Evolutionary conservation across 92 coral and sea anemone genomes (phyloP).

Genomic region (Zoanthus sansibaricus): DNA sequence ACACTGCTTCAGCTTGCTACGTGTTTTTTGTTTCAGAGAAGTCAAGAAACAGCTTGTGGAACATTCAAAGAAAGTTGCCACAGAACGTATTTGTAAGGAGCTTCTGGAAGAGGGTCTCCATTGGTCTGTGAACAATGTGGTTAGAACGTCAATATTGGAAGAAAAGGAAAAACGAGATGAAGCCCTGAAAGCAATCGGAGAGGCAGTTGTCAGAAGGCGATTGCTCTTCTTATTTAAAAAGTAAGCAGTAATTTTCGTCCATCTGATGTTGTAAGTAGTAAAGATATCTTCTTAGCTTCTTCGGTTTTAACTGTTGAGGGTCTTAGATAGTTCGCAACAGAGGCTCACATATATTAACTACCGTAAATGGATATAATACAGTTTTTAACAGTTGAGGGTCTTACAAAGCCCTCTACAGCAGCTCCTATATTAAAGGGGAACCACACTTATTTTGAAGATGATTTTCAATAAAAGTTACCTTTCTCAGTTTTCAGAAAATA

Average conservation of each 20-base stretch:
- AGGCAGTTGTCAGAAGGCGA: constrained; percentile 43
- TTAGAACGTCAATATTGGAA: constrained; percentile 53
- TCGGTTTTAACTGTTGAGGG: too few species aligned
- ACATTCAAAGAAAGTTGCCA: constrained; percentile 58
- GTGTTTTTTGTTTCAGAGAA: constrained; percentile 25
- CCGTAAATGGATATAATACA: too few species aligned
- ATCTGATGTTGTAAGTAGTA: neutral
- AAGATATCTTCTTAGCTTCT: too few species aligned
- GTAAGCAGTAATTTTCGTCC: constrained; percentile 44
- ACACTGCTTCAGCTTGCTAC: too few species aligned
- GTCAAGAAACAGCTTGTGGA: constrained; percentile 47
- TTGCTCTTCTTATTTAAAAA: constrained; percentile 67
- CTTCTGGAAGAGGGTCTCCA: constrained; percentile 55
- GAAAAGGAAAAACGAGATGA: constrained; percentile 71
- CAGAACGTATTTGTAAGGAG: constrained; percentile 54
- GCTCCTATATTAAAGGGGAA: too few species aligned
- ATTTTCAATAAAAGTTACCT: too few species aligned
- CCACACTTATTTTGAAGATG: too few species aligned
- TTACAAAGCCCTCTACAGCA: too few species aligned
- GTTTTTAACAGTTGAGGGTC: too few species aligned
- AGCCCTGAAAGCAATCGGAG: constrained; percentile 56
- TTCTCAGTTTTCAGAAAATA: too few species aligned
- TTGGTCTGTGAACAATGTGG: constrained; percentile 46
- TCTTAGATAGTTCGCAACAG: too few species aligned
- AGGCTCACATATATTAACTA: too few species aligned